A percentile compares a stretch with the other conserved stretches of the same genome.
Conservation (phyloP, 2,888 invertebrate species). For the Drosophila conformis region DNA sequence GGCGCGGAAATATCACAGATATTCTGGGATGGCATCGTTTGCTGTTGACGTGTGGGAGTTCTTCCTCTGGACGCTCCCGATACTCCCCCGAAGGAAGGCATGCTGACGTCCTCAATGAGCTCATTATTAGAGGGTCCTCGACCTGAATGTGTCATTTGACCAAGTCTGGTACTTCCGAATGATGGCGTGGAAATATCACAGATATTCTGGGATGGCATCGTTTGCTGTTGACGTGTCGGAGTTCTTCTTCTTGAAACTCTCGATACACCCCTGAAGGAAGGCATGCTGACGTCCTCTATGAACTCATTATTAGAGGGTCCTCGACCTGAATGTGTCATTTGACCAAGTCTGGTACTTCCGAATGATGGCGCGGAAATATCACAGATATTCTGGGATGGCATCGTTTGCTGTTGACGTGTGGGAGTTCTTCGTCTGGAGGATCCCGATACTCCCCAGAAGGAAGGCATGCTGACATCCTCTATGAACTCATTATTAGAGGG, state of each 20-base stretch:
- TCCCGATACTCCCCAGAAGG: not conserved
- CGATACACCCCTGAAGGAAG: conserved; percentile 20
- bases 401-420: not conserved
- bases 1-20: too few relatives aligned
- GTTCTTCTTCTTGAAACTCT: conserved; percentile 9
- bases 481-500: too few relatives aligned
- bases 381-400: conserved; percentile 6
- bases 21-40: too few relatives aligned
- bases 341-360: not conserved
- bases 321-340: accelerated
- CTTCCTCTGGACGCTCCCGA: too few relatives aligned
- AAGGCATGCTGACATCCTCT: conserved; percentile 14
- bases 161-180: not conserved
- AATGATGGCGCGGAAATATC: not conserved
- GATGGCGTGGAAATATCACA: not conserved
- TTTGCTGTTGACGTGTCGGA: not conserved
- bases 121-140: not conserved
- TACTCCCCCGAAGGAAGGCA: too few relatives aligned
- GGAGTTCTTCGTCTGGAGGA: not conserved
- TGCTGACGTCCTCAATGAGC: too few relatives aligned
- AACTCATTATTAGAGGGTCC: not conserved
- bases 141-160: not conserved
- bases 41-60: too few relatives aligned
- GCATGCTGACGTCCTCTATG: not conserved
- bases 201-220: conserved; percentile 13